These are phyloP conservation scores for Pavo muticus DNA, from an alignment of 2,113 vertebrate genomes.

Conservation along the genomic window DNA sequence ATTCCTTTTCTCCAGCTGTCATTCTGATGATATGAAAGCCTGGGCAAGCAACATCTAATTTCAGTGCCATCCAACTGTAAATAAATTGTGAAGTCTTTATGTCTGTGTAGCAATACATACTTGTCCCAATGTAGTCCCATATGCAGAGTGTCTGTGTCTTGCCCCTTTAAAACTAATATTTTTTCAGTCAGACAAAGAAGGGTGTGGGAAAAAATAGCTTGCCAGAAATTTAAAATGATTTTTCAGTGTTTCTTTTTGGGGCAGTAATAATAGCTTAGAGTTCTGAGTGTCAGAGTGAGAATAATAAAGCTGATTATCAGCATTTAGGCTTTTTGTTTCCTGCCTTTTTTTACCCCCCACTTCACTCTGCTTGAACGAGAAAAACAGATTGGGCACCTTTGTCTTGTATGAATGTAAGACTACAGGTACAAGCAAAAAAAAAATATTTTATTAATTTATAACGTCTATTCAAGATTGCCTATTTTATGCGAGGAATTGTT, in stretches of 20 bases:
- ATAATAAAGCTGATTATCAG: conserved; percentile 14
- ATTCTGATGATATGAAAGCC: neutral
- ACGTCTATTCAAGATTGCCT: neutral
- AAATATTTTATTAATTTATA: neutral
- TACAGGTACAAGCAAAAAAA: neutral
- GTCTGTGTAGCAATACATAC: neutral
- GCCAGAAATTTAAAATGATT: neutral
- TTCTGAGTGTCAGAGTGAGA: neutral
- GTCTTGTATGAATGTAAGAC: neutral
- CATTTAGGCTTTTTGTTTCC: neutral
- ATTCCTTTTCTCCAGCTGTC: conserved; percentile 15
- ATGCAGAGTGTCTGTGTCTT: neutral
- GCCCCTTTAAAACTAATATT: neutral
- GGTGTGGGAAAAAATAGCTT: neutral
- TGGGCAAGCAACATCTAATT: conserved; percentile 1
- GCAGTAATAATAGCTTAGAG: neutral
- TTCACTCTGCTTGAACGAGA: neutral
- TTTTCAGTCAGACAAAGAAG: neutral
- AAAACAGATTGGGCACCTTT: neutral
- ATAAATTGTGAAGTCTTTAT: neutral
- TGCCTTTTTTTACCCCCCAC: neutral
- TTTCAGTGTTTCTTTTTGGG: neutral
- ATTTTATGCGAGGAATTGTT: neutral
- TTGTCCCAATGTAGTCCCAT: neutral
- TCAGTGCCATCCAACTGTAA: conserved; percentile 12